Evolutionary conservation across 30 jellyfish, hydroid and myxozoan genomes (phyloP), one percentile per base, ranked within the genome.

Genomic region (Phacellophora camtschatica): DNA sequence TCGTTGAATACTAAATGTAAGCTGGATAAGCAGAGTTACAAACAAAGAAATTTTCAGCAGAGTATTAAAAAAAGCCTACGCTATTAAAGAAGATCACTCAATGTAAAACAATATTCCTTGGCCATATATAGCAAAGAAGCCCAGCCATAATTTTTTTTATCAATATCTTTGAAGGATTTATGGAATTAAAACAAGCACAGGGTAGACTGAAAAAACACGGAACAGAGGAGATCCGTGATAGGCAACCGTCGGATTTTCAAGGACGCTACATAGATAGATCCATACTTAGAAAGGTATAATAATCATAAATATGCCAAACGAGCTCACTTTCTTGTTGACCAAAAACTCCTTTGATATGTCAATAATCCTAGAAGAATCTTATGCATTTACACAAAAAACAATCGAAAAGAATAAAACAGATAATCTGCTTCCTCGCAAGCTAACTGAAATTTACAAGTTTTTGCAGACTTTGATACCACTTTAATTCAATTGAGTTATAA

Each of bases 11-110:
- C 84, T 32, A 19, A 71, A 71, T 43, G 69, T 71, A 43, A 48
- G 84, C 71, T 71, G 84, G 84, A 45, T 49, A 43, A 71, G 23
- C 71, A 71, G 32, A 71, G 37, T 51, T 41, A 71, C 71, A 30
- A 45, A 71, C 67, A 45, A 45, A 37, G 43, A 68, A 16, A 68
- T 59, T 12, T 24, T 20, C 27, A 49, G 5, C n/a, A 59, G 46
- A 5, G 29, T 58, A 58, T 3, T 8, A 58, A 28, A 13, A 39
- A 39, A 39, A 39, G 13, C 51, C 51, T 5, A 39, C 7, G 10
- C 51, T 39, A 39, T 39, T 39, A 58, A 58, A 58, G 73, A 41
- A 58, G 73, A 58, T 58, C 73, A 45, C 73, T 58, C 43, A 58
- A 58, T 45, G 73, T 58, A 58, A 58, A 58, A n/a, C 73, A 18